Conservation (phyloP, 2,888 invertebrate genomes). For the Mesoligia furuncula region DNA sequence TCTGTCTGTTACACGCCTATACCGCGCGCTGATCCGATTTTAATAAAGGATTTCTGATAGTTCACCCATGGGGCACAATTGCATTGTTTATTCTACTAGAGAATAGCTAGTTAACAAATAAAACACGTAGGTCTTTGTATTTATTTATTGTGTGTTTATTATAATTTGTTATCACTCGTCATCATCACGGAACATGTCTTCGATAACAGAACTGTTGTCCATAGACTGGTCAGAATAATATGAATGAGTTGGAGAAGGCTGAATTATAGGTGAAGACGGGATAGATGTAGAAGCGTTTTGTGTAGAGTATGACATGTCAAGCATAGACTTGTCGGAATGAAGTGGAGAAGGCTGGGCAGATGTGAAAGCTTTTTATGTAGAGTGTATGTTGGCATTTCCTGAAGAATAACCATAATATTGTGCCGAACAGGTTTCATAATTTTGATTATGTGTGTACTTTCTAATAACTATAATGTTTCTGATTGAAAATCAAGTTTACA, state of each 20-base stretch:
- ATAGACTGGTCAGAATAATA: constrained; percentile 61
- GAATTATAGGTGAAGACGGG: constrained; percentile 61
- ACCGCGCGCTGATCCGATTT: too few species aligned
- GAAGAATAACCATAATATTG: constrained; percentile 66
- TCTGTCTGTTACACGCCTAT: too few species aligned
- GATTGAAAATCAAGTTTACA: constrained; percentile 15
- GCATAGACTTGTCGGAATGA: constrained; percentile 21
- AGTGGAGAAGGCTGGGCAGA: constrained; percentile 28
- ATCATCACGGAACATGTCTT: too few species aligned
- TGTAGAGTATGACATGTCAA: constrained; percentile 65
- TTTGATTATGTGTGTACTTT: constrained; percentile 67
- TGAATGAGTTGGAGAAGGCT: constrained; percentile 35
- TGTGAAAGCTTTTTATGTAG: constrained; percentile 63
- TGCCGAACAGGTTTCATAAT: constrained; percentile 64
- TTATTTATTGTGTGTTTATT: too few species aligned
- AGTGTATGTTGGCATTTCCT: constrained; percentile 61
- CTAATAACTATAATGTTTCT: constrained; percentile 64
- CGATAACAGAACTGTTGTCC: too few species aligned
- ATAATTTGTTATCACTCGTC: too few species aligned
- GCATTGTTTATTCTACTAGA: too few species aligned
- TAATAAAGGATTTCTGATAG: too few species aligned
- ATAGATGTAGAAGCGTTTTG: constrained; percentile 61
- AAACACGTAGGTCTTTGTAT: too few species aligned
- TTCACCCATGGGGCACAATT: too few species aligned
- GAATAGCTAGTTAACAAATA: too few species aligned